Evolutionary conservation across 2,888 invertebrate species (phyloP).

Genomic region (Dorcus hopei): DNA sequence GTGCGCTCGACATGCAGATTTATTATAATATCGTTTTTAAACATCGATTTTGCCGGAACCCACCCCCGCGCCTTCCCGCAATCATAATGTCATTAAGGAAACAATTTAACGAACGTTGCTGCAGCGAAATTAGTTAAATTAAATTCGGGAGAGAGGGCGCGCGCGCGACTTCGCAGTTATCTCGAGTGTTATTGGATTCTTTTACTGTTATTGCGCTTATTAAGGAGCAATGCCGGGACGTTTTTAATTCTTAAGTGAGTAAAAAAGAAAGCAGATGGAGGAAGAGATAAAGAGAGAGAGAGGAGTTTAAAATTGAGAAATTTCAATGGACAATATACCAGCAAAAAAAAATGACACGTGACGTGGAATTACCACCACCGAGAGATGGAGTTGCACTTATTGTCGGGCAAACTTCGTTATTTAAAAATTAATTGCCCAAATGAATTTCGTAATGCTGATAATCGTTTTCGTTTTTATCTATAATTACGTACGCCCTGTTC

Average conservation of each 20-base stretch:
- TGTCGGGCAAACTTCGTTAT: too few species aligned
- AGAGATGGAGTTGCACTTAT: too few species aligned
- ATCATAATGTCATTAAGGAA: slow-evolving; percentile 32
- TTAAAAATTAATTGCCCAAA: too few species aligned
- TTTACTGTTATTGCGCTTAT: slow-evolving; percentile 21
- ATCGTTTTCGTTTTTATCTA: background rate
- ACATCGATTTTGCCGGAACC: slow-evolving; percentile 21
- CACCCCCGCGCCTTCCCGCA: slow-evolving; percentile 14
- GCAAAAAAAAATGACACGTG: too few species aligned
- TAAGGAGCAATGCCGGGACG: slow-evolving; percentile 20
- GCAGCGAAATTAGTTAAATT: slow-evolving; percentile 31
- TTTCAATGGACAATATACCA: too few species aligned
- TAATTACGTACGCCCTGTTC: background rate
- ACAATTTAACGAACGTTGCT: slow-evolving; percentile 30
- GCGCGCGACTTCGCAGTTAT: background rate
- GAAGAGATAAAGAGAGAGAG: too few species aligned
- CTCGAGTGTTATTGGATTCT: slow-evolving; percentile 12
- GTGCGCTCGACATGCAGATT: slow-evolving; percentile 14
- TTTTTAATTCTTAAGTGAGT: too few species aligned
- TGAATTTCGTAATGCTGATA: too few species aligned
- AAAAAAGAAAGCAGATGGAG: too few species aligned
- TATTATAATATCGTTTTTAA: slow-evolving; percentile 27
- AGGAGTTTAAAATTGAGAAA: too few species aligned
- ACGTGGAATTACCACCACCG: too few species aligned
- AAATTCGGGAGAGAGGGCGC: slow-evolving; percentile 25